Evolutionary conservation across 2,888 invertebrate genomes (phyloP), one percentile per base, ranked within the genome.

Genomic region (Choreutis nemorana): DNA sequence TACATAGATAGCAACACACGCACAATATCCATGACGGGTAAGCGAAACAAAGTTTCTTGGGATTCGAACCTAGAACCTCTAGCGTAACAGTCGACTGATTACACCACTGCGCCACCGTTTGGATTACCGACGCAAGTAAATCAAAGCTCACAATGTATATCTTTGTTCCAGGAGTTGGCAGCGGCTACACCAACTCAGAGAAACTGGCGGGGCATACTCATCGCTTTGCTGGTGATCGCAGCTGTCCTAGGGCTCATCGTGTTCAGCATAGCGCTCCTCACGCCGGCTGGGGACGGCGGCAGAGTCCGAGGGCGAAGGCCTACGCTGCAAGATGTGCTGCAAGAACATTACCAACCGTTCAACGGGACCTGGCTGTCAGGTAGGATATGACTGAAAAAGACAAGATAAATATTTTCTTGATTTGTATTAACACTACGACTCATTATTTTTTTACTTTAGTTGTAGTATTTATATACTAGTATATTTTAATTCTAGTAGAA

Each of bases 161-260:
- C 14, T 23, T 43, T 31, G 37, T 81, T 75, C 3, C 83, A 96
- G 95, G 95, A 96, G 67, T 67, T 96, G 64, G 94, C 93, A 46
- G 91, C 91, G 22, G 85, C 89, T 28, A 89, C 91, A 8, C 91
- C 93, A 3, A 90, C 87, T 39, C 87, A 94, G 62, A 83, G 94
- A 39, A 96, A 97, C 81, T 97, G 96, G 95, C 86, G 92, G 24
- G 96, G 96, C 10, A 95, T 97, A 50, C 87, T 91, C 46, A 96
- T 95, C 44, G 94, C 95, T 0, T 79, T 95, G 37, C 82, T 95
- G 50, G 96, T 97, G 44, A 95, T 95, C 45, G 87, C 91, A 12
- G 88, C 90, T 15, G 94, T 95, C 18, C 86, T 93, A 47, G 91
- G 92, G 26, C 84, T 94, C 47, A 94, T 95, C 43, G 88, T 95